A percentile compares a stretch with the other conserved stretches of the same genome.
These are phyloP conservation scores for Alentia gelatinosa DNA, from an alignment of 2,888 invertebrate genomes.

Conservation along the genomic window DNA sequence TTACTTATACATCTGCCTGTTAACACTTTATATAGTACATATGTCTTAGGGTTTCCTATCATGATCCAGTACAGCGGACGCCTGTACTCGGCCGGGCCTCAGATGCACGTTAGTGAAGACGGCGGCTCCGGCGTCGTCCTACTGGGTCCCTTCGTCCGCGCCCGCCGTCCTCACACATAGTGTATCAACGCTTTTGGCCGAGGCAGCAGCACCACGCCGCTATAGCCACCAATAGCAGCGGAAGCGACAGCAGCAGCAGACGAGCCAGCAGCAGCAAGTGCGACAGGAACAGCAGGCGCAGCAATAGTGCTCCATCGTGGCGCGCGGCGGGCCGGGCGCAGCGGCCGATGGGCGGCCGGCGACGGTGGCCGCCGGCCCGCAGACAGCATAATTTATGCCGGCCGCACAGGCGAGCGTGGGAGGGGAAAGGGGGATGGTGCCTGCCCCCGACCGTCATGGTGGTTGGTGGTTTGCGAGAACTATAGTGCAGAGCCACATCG, in stretches of 20 bases:
- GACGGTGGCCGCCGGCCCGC: background rate
- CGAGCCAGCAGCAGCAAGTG: background rate
- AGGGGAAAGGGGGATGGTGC: background rate
- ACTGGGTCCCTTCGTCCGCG: no score
- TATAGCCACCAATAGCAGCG: background rate
- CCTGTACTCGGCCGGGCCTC: no score
- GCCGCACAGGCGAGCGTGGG: background rate
- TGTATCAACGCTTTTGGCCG: no score
- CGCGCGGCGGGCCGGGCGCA: background rate
- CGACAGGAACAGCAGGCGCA: background rate
- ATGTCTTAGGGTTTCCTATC: no score
- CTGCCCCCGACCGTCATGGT: background rate
- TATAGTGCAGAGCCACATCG: background rate
- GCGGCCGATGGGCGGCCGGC: background rate
- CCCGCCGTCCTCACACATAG: no score
- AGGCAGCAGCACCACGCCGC: background rate
- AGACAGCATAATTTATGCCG: constrained; percentile 22
- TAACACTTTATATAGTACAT: no score
- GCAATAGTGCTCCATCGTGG: background rate
- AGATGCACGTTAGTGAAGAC: no score
- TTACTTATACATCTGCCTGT: no score
- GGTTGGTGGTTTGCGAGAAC: background rate
- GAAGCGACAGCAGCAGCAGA: background rate
- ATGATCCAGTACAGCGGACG: no score
- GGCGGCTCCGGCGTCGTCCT: no score